phyloP scores from a whole-genome alignment of 2,888 invertebrate species.

The Uropetala carovei region DNA sequence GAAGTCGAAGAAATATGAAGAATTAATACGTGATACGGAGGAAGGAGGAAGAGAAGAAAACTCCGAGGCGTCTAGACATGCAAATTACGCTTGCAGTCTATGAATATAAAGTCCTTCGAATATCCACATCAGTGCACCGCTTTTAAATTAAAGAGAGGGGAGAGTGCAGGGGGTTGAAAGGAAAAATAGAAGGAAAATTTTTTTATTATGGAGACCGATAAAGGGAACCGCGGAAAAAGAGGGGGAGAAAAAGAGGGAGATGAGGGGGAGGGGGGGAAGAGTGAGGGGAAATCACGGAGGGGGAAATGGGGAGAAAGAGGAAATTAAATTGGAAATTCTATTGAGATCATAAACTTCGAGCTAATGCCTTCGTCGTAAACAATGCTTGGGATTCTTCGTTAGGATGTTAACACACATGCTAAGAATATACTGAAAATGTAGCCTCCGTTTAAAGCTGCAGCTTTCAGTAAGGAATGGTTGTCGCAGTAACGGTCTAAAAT shows the following conservation, averaged over 20 bases:
- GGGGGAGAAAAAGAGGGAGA: background rate
- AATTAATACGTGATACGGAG: background rate
- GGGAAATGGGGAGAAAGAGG: background rate
- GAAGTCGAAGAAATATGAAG: slow-evolving; percentile 3
- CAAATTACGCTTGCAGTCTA: background rate
- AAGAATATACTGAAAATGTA: background rate
- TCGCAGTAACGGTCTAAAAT: background rate
- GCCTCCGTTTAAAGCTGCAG: background rate
- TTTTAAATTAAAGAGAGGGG: background rate
- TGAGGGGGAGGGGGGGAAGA: background rate
- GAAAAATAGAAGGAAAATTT: background rate
- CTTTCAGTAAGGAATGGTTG: background rate
- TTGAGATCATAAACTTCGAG: background rate
- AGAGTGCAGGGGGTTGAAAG: background rate
- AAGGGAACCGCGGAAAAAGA: background rate
- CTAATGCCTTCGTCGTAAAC: background rate
- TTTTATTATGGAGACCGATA: background rate
- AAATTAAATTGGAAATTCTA: background rate
- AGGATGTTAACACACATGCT: background rate
- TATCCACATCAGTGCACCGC: background rate
- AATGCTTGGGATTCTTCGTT: background rate
- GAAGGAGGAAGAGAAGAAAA: background rate
- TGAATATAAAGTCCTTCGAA: background rate
- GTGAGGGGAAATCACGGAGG: background rate
- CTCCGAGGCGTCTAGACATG: background rate